Percentiles rank a stretch among this genome's conserved stretches.
Evolutionary conservation across 1,140 invertebrate species (phyloP).

Genomic region (Agrilus planipennis): DNA sequence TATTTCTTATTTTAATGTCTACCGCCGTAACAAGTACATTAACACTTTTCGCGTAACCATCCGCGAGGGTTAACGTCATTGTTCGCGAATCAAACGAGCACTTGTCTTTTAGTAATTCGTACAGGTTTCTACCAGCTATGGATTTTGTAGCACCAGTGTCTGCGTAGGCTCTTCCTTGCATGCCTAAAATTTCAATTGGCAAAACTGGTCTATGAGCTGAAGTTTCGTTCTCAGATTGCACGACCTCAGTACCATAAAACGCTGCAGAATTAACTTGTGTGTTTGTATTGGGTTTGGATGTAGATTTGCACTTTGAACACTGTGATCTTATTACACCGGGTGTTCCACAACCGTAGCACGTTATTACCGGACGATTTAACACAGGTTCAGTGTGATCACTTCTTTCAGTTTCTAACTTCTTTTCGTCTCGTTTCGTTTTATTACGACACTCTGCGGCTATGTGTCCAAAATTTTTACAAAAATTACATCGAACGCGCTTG

Average conservation of each 20-base stretch:
- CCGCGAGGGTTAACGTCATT: not conserved
- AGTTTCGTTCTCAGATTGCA: not conserved
- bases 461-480: not conserved
- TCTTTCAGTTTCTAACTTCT: not conserved
- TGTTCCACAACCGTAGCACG: slow-evolving; percentile 1
- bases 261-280: not conserved
- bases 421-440: not conserved
- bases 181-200: not conserved
- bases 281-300: too few species aligned
- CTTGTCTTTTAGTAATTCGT: not conserved
- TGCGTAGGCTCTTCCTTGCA: not conserved
- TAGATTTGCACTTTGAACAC: not conserved
- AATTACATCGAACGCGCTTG: not conserved
- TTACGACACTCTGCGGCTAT: not conserved
- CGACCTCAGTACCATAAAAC: not conserved
- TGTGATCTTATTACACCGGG: not conserved
- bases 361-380: not conserved
- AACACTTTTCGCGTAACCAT: not conserved
- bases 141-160: not conserved
- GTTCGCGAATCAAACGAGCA: not conserved
- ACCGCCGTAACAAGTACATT: not conserved
- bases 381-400: not conserved
- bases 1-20: not conserved
- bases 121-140: not conserved
- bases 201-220: not conserved